Conservation (phyloP, 1,140 invertebrate genomes). For the Pissodes strobi region DNA sequence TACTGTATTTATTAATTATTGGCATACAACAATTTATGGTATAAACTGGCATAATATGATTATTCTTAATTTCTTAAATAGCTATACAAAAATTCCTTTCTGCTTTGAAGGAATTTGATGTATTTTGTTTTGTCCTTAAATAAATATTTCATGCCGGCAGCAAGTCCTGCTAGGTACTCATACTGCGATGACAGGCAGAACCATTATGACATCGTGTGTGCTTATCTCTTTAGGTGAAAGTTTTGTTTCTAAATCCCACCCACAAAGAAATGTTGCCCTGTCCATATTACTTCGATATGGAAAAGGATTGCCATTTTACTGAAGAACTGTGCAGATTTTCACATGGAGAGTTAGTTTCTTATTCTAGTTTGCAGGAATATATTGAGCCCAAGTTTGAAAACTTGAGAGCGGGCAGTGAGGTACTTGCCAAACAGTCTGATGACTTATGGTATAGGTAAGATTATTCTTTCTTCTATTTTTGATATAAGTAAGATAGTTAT, state of each 20-base stretch:
- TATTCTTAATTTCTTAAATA: no score
- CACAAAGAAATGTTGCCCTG: constrained; percentile 87
- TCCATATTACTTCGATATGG: constrained; percentile 78
- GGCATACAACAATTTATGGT: neutral
- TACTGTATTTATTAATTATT: constrained; percentile 6
- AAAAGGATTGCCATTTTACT: constrained; percentile 74
- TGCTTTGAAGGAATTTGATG: no score
- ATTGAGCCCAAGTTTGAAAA: constrained; percentile 73
- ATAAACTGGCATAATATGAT: neutral
- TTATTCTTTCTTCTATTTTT: no score
- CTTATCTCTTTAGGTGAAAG: constrained; percentile 74
- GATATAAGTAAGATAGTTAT: no score
- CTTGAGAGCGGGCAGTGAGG: constrained; percentile 67
- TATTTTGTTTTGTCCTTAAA: no score
- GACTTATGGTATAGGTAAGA: constrained; percentile 73
- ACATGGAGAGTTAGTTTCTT: constrained; percentile 77
- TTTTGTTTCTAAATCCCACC: constrained; percentile 86
- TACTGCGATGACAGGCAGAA: no score
- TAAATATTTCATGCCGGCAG: no score
- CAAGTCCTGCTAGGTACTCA: no score
- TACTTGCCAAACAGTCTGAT: constrained; percentile 72
- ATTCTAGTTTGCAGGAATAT: constrained; percentile 76
- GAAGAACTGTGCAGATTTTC: constrained; percentile 85
- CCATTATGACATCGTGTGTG: no score
- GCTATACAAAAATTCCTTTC: no score